phyloP scores from a whole-genome alignment of 2,888 invertebrate species.

The Imbricaverruca yamaguchii region DNA sequence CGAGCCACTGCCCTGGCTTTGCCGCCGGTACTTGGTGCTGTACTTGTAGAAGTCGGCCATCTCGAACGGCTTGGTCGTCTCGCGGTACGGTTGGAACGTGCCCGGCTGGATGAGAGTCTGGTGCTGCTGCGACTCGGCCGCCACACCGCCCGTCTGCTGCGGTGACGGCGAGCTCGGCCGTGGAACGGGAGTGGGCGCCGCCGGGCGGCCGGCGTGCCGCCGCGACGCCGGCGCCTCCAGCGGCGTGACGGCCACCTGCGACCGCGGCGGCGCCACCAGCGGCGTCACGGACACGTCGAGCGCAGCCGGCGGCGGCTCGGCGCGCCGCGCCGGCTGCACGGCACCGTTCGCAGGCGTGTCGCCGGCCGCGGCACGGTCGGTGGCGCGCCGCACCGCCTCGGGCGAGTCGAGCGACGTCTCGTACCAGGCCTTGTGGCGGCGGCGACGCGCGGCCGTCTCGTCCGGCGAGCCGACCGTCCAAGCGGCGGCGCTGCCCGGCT shows the following conservation, averaged over 20 bases:
- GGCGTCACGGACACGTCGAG: constrained; percentile 26
- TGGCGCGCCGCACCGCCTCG: constrained; percentile 9
- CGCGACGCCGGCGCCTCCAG: constrained; percentile 29
- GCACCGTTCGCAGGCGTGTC: not conserved
- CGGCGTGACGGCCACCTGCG: constrained; percentile 30
- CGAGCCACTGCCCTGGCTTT: constrained; percentile 39
- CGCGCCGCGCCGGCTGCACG: not conserved
- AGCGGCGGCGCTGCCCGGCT: not conserved
- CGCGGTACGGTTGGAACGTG: constrained; percentile 44
- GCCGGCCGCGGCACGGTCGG: not conserved
- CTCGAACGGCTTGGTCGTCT: constrained; percentile 93
- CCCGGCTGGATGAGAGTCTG: constrained; percentile 79
- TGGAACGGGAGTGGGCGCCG: constrained; percentile 3
- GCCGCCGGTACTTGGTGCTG: constrained; percentile 82
- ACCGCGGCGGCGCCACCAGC: constrained; percentile 28
- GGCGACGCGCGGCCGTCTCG: not conserved
- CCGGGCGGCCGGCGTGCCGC: constrained; percentile 27
- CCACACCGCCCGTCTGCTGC: constrained; percentile 40
- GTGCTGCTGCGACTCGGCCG: constrained; percentile 69
- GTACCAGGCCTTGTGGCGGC: constrained; percentile 19
- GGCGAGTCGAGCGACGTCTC: constrained; percentile 9
- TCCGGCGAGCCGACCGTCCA: not conserved
- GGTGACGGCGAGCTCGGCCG: not conserved
- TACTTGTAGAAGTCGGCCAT: constrained; percentile 98
- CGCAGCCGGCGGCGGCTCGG: not conserved